phyloP scores from a whole-genome alignment of 2,888 invertebrate genomes.

The Heteropelma amictum region DNA sequence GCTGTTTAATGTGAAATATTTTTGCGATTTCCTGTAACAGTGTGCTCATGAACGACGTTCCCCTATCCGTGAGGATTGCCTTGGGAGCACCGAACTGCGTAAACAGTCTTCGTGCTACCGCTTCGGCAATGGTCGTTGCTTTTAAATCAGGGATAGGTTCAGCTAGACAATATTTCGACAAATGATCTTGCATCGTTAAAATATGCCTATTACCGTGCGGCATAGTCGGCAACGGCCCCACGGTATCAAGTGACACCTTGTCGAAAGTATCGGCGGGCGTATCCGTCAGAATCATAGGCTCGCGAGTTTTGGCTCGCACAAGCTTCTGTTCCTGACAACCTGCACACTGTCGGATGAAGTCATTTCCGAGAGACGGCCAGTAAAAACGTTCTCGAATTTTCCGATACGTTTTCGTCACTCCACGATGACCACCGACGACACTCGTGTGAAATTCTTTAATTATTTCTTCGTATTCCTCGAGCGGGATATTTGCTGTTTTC shows the following conservation, averaged over 20 bases:
- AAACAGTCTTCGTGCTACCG: constrained; percentile 16
- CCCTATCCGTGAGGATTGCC: constrained; percentile 37
- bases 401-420: constrained; percentile 45
- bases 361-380: constrained; percentile 40
- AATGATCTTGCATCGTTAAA: too few species aligned
- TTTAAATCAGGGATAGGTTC: background rate
- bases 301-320: constrained; percentile 23
- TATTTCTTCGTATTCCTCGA: constrained; percentile 8
- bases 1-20: constrained; percentile 40
- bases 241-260: constrained; percentile 47
- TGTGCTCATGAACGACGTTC: constrained; percentile 21
- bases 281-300: constrained; percentile 56
- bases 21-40: constrained; percentile 28
- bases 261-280: constrained; percentile 48
- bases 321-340: constrained; percentile 56
- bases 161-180: too few species aligned
- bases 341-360: constrained; percentile 44
- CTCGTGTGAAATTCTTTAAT: constrained; percentile 47
- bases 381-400: too few species aligned
- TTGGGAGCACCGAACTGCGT: constrained; percentile 15
- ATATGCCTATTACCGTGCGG: too few species aligned
- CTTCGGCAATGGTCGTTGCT: constrained; percentile 21
- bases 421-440: constrained; percentile 51
- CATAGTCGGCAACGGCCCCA: too few species aligned
- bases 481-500: background rate